Conservation (phyloP, 2,888 invertebrate species). For the Apeira syringaria region DNA sequence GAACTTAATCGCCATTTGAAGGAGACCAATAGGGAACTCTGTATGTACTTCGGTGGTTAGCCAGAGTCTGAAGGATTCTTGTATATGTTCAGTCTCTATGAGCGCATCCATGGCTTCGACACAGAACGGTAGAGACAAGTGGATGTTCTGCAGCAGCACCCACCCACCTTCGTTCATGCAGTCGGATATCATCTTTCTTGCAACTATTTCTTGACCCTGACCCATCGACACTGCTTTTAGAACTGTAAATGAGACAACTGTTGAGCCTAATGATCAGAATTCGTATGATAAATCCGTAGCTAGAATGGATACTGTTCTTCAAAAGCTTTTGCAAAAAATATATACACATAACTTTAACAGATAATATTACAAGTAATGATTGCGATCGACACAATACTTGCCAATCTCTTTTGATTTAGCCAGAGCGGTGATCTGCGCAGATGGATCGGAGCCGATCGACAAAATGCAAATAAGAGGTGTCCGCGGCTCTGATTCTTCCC, state of each 20-base stretch:
- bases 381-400: conserved; percentile 62
- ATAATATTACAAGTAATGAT: too few relatives aligned
- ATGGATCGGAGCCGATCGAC: conserved; percentile 98
- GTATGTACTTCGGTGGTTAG: conserved; percentile 97
- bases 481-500: conserved; percentile 94
- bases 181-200: conserved; percentile 91
- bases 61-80: conserved; percentile 95
- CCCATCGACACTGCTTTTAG: conserved; percentile 97
- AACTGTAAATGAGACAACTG: conserved; percentile 82
- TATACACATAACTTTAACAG: too few relatives aligned
- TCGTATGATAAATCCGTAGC: too few relatives aligned
- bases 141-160: conserved; percentile 98
- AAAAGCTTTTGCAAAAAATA: not conserved
- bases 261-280: too few relatives aligned
- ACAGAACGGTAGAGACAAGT: conserved; percentile 97
- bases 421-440: conserved; percentile 94
- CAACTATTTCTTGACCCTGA: conserved; percentile 96
- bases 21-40: conserved; percentile 94
- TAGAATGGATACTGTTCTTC: too few relatives aligned
- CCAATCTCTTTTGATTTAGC: conserved; percentile 94
- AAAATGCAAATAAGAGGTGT: conserved; percentile 96
- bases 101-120: conserved; percentile 95
- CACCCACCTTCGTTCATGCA: conserved; percentile 93
- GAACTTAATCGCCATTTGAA: conserved; percentile 97
- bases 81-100: conserved; percentile 91